These are phyloP conservation scores for Mustela lutreola DNA, from an alignment of 2,113 vertebrate species.

Conservation along the genomic window DNA sequence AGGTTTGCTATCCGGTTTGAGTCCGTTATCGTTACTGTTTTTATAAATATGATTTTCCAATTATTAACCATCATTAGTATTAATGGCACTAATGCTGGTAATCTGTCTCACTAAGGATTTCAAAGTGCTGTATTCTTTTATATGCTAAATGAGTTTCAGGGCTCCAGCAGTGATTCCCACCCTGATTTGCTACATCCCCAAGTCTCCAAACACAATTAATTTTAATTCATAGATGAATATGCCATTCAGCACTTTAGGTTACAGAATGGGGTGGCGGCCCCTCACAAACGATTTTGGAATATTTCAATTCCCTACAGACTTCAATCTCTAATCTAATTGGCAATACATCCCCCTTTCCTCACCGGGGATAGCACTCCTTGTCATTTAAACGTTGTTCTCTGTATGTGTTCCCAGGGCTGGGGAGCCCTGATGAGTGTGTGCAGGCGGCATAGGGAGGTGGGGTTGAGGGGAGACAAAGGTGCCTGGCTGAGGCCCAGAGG, in stretches of 20 bases:
- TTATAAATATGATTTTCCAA: constrained; percentile 77
- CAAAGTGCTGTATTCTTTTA: constrained; percentile 68
- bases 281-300: constrained; percentile 60
- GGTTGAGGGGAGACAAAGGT: neutral
- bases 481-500: neutral
- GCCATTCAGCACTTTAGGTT: constrained; percentile 11
- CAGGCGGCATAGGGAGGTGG: fast-evolving
- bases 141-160: constrained; percentile 64
- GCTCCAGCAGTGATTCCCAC: constrained; percentile 48
- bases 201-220: constrained; percentile 78
- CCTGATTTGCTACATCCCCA: constrained; percentile 64
- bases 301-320: constrained; percentile 21
- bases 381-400: neutral
- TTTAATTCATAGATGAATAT: constrained; percentile 67
- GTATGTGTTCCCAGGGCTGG: neutral
- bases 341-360: neutral
- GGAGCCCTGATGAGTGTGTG: neutral
- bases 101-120: constrained; percentile 75
- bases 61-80: constrained; percentile 80
- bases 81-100: constrained; percentile 74
- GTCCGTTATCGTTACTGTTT: constrained; percentile 56
- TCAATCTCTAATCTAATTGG: constrained; percentile 33
- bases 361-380: neutral
- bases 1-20: constrained; percentile 46
- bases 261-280: neutral